These are phyloP conservation scores for Cheilosia scutellata DNA, from an alignment of 2,888 invertebrate genomes.

Conservation along the genomic window DNA sequence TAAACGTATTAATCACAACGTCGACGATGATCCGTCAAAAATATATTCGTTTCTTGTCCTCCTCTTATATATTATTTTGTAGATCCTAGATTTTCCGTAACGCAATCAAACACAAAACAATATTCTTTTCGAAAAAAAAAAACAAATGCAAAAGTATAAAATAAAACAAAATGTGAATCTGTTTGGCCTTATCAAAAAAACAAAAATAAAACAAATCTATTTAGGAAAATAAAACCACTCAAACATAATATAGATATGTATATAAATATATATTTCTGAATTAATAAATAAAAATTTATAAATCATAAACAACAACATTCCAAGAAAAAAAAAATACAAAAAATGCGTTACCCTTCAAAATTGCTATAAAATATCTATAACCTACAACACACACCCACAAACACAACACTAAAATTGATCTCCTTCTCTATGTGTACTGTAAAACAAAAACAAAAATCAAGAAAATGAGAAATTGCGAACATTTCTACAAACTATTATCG, in stretches of 20 bases:
- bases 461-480: constrained; percentile 9
- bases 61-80: constrained; percentile 20
- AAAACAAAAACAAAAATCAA: constrained; percentile 28
- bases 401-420: constrained; percentile 49
- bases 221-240: constrained; percentile 30
- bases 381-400: constrained; percentile 16
- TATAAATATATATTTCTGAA: constrained; percentile 28
- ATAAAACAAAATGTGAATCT: constrained; percentile 63
- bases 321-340: constrained; percentile 20
- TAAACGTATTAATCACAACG: constrained; percentile 55
- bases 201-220: constrained; percentile 33
- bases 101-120: constrained; percentile 30
- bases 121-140: constrained; percentile 2
- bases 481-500: constrained; percentile 22
- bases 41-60: constrained; percentile 6
- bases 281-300: constrained; percentile 21
- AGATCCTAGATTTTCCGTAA: constrained; percentile 11
- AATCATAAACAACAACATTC: constrained; percentile 40
- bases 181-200: constrained; percentile 58
- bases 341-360: constrained; percentile 23
- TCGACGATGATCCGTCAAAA: constrained; percentile 36
- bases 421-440: constrained; percentile 43
- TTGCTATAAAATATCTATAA: constrained; percentile 13
- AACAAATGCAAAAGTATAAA: constrained; percentile 17
- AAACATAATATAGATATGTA: no score